Evolutionary conservation across 23 tunicate species (phyloP), one percentile per base, ranked within the genome.

Genomic region (Clavelina lepadiformis): DNA sequence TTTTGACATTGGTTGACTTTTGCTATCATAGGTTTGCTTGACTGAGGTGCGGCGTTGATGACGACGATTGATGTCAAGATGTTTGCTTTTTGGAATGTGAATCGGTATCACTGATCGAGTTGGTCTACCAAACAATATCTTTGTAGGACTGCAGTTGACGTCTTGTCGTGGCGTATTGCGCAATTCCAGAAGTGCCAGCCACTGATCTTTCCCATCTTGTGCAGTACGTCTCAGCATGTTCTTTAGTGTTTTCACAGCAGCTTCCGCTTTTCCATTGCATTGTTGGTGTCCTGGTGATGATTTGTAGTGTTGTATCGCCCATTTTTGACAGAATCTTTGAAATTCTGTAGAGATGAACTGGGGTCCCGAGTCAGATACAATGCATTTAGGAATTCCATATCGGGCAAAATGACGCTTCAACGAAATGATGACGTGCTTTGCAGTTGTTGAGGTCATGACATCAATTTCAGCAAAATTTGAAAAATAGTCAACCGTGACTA

Each of bases 341-440:
- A 44, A 44, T 44, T 44, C 50, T 18, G 13, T 18, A 11, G 50
- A 44, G 15, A 44, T 44, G 18, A 44, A 44, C 18, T 44, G 50
- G 50, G 50, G 13, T 44, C 50, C 50, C 13, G 15, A 44, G 50
- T 44, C 50, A 44, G 50, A 44, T 11, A 18, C 13, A 11, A 44
- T 13, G 50, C 50, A 44, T 44, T 44, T 44, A 11, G 50, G 50
- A 44, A 44, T 44, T 44, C 50, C 50, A 44, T 44, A 44, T 44
- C 50, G 50, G 18, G 18, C 50, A 44, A 44, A 44, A 44, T 44
- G 50, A 11, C 50, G 13, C 18, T 44, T 44, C 18, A 44, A 44
- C 13, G 15, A 44, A 44, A 44, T 44, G 18, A 44, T 44, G 50
- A 44, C 50, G 13, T 44, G 50, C 18, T 44, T 44, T 18, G 50